phyloP scores from a whole-genome alignment of 2,113 vertebrate species.

The Lycaon pictus region DNA sequence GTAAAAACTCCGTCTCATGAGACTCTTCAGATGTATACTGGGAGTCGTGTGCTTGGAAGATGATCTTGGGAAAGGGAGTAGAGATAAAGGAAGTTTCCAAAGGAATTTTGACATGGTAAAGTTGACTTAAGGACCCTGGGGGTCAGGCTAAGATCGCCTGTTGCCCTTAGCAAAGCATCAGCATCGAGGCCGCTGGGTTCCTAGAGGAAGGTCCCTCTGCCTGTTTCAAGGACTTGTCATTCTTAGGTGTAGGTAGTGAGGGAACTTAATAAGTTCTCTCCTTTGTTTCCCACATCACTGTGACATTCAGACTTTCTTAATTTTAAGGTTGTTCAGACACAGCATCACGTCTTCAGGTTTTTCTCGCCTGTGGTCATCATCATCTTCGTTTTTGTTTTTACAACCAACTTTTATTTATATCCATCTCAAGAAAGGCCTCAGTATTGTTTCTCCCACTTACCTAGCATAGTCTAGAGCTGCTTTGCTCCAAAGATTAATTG shows the following conservation, averaged over 20 bases:
- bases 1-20: neutral
- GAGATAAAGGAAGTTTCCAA: neutral
- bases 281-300: neutral
- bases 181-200: neutral
- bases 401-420: neutral
- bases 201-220: neutral
- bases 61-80: neutral
- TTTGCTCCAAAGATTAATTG: constrained; percentile 12
- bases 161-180: neutral
- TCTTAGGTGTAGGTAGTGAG: neutral
- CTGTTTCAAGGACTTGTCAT: neutral
- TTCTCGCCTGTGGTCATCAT: neutral
- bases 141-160: neutral
- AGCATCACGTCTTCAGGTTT: neutral
- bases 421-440: neutral
- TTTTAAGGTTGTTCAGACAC: neutral
- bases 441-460: neutral
- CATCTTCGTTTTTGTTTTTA: neutral
- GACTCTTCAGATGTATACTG: neutral
- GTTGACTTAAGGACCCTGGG: neutral
- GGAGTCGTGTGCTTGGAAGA: neutral
- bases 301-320: neutral
- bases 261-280: neutral
- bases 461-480: neutral
- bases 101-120: neutral